Percentiles rank a stretch among this genome's conserved stretches.
Conservation (phyloP, 2,888 invertebrate species). For the Prosapia bicincta region DNA sequence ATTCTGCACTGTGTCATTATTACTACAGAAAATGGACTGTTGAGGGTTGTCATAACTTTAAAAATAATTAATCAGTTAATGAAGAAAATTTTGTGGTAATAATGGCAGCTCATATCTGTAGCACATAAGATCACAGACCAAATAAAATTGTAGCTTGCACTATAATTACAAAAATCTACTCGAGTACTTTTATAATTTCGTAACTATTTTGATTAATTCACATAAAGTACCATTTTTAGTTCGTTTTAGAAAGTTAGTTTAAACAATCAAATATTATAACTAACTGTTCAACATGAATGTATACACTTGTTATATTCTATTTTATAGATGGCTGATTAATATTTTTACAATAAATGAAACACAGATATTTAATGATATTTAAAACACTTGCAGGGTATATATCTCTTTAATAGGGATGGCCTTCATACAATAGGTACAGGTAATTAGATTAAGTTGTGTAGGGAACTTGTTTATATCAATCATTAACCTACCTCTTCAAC, state of each 20-base stretch:
- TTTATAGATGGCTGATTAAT: constrained; percentile 37
- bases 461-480: constrained; percentile 3
- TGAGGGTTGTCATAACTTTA: too few relatives aligned
- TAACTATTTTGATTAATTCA: not conserved
- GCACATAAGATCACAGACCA: not conserved
- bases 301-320: constrained; percentile 35
- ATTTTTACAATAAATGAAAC: constrained; percentile 34
- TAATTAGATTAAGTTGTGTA: constrained; percentile 35
- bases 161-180: not conserved
- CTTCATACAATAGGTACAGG: constrained; percentile 39
- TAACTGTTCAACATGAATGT: constrained; percentile 31
- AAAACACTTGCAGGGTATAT: constrained; percentile 39
- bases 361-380: constrained; percentile 23
- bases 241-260: constrained; percentile 6
- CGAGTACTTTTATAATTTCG: not conserved
- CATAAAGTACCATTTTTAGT: not conserved
- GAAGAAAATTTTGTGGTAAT: not conserved
- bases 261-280: constrained; percentile 7
- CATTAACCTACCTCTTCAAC: not conserved
- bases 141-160: constrained; percentile 2
- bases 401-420: constrained; percentile 37
- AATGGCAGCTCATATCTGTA: not conserved
- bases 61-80: too few relatives aligned
- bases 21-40: not conserved
- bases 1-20: not conserved